Evolutionary conservation across 2,113 vertebrate genomes (phyloP).

Genomic region (Trematomus loennbergii): DNA sequence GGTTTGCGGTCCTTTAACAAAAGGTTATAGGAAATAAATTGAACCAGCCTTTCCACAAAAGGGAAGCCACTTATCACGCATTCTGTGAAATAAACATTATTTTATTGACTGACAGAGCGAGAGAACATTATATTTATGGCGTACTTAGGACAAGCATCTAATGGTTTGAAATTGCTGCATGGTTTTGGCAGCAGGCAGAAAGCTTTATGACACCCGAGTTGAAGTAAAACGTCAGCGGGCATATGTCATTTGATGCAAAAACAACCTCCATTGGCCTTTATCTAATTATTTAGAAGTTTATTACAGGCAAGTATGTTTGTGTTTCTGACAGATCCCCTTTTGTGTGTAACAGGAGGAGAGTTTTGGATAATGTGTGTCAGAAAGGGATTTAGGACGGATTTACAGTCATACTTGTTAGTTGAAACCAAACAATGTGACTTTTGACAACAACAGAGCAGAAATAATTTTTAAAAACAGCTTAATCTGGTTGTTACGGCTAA

Average conservation of each 20-base stretch:
- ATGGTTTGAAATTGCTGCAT: constrained; percentile 50
- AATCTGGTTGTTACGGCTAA: background rate
- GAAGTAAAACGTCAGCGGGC: constrained; percentile 53
- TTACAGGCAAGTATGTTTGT: constrained; percentile 56
- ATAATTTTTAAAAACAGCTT: background rate
- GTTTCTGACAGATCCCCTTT: constrained; percentile 55
- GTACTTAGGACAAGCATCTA: constrained; percentile 52
- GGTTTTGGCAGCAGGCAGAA: constrained; percentile 62
- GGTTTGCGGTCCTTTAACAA: background rate
- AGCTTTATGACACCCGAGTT: constrained; percentile 48
- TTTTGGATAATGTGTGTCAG: constrained; percentile 33
- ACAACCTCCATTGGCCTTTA: constrained; percentile 50
- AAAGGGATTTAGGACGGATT: background rate
- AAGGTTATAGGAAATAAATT: background rate
- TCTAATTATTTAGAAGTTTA: constrained; percentile 51
- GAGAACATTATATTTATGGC: constrained; percentile 45
- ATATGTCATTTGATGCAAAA: constrained; percentile 62
- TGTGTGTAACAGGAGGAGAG: constrained; percentile 30
- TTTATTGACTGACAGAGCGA: constrained; percentile 43
- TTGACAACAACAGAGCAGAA: constrained; percentile 10
- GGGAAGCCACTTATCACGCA: constrained; percentile 46
- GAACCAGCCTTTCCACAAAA: constrained; percentile 7
- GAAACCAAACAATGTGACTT: constrained; percentile 8
- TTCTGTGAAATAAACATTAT: constrained; percentile 50
- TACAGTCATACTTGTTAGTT: constrained; percentile 10